phyloP scores from a whole-genome alignment of 2,888 invertebrate species.

The Hirtodrosophila histrioides region DNA sequence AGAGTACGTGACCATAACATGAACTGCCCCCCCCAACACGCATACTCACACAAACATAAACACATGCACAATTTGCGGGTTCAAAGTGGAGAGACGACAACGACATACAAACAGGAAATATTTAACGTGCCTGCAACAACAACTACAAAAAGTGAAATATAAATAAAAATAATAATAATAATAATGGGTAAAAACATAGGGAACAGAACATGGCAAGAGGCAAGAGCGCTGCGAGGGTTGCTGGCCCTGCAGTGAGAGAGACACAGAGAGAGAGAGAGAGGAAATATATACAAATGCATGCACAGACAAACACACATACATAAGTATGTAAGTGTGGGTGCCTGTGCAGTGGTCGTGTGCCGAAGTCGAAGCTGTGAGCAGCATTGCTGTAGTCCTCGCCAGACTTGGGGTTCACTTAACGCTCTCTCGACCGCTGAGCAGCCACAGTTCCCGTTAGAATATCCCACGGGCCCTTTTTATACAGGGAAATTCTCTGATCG shows the following conservation, averaged over 20 bases:
- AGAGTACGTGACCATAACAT: conserved; percentile 79
- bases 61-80: conserved; percentile 57
- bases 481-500: conserved; percentile 64
- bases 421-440: conserved; percentile 7
- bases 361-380: conserved; percentile 35
- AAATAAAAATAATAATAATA: conserved; percentile 77
- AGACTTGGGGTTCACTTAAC: conserved; percentile 37
- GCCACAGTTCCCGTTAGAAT: conserved; percentile 67
- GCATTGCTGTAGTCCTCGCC: conserved; percentile 54
- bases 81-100: conserved; percentile 60
- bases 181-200: conserved; percentile 75
- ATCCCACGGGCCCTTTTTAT: conserved; percentile 59
- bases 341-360: conserved; percentile 57
- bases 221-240: conserved; percentile 50
- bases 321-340: conserved; percentile 30
- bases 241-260: conserved; percentile 57
- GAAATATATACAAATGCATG: conserved; percentile 28
- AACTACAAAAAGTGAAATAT: conserved; percentile 64
- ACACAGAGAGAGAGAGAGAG: conserved; percentile 23
- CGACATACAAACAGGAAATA: conserved; percentile 79
- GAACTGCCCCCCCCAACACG: conserved; percentile 58
- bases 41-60: conserved; percentile 19
- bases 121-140: conserved; percentile 78
- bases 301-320: conserved; percentile 3
- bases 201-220: conserved; percentile 46